Conservation (phyloP, 2,113 vertebrate species). For the Antechinus stuartii region DNA sequence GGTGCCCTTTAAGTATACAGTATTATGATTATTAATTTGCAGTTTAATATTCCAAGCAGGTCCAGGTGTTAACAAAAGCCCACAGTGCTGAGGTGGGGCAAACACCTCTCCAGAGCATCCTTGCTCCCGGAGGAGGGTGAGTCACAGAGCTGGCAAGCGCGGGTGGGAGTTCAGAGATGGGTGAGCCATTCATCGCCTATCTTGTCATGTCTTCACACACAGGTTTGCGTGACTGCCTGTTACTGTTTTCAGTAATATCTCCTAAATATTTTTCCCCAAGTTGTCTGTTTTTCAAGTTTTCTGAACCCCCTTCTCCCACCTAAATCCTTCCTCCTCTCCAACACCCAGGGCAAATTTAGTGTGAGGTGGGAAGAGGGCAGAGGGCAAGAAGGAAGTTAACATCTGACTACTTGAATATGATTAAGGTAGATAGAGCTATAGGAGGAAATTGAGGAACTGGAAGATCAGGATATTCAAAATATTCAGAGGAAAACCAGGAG, state of each 20-base stretch:
- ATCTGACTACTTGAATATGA: neutral
- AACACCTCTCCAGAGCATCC: neutral
- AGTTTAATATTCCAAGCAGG: constrained; percentile 62
- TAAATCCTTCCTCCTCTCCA: neutral
- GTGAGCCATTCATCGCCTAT: neutral
- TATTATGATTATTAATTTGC: constrained; percentile 66
- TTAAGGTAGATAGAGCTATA: neutral
- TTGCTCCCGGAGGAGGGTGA: neutral
- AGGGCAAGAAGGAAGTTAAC: neutral
- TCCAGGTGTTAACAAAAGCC: constrained; percentile 52
- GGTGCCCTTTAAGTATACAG: constrained; percentile 27
- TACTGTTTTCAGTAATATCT: constrained; percentile 62
- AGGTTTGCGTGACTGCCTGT: constrained; percentile 54
- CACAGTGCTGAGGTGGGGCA: neutral
- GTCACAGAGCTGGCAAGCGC: neutral
- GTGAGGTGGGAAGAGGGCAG: neutral
- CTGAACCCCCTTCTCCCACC: neutral
- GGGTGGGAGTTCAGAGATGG: neutral
- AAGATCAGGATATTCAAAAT: neutral
- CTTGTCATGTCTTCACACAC: neutral
- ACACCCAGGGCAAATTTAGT: neutral
- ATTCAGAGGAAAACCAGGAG: neutral
- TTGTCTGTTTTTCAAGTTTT: neutral
- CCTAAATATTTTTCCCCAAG: neutral
- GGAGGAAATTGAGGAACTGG: neutral